These are phyloP conservation scores for Pachymerium ferrugineum DNA, from an alignment of 2,888 invertebrate genomes.

Conservation along the genomic window DNA sequence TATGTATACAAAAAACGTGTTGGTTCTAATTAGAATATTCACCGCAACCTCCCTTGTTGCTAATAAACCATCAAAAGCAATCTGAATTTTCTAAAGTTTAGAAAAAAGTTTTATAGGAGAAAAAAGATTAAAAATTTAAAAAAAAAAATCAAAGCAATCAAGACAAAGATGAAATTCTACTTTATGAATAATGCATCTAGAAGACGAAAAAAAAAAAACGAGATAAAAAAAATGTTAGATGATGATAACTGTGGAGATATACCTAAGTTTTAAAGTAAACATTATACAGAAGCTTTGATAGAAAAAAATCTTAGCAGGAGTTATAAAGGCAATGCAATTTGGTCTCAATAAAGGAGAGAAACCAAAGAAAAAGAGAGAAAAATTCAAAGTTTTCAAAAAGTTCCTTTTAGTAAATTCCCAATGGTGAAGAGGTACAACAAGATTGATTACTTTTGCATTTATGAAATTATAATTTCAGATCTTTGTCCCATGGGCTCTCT, in stretches of 20 bases:
- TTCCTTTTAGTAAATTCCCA: no score
- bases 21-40: constrained; percentile 1
- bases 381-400: no score
- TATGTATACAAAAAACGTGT: background rate
- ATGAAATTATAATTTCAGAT: background rate
- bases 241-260: background rate
- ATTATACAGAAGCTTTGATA: background rate
- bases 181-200: background rate
- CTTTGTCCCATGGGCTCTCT: background rate
- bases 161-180: background rate
- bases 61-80: constrained; percentile 23
- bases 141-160: background rate
- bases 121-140: background rate
- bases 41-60: background rate
- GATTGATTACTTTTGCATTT: background rate
- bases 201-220: background rate
- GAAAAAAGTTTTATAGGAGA: no score
- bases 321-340: background rate
- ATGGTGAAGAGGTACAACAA: no score
- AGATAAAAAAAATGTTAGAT: background rate
- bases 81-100: background rate
- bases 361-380: no score
- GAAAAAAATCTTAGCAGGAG: background rate
- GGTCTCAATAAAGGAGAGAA: background rate
- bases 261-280: background rate